Percentiles rank a stretch among this genome's conserved stretches.
Evolutionary conservation across 2,113 vertebrate species (phyloP).

Genomic region (Bambusicola thoracicus): DNA sequence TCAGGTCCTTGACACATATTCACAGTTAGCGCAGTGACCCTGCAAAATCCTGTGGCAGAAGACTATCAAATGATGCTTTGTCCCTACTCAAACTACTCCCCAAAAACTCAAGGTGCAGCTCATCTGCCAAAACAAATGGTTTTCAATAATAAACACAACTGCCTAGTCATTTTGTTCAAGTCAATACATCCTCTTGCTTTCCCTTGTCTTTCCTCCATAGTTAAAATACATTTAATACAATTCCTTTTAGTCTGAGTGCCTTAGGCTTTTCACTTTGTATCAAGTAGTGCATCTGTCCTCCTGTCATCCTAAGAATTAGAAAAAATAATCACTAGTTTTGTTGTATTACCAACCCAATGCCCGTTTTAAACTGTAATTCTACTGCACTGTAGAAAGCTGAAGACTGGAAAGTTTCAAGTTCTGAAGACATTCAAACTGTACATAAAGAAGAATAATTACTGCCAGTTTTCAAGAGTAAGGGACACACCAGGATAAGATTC

Average conservation of each 20-base stretch:
- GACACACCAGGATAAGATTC: background rate
- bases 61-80: constrained; percentile 66
- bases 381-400: background rate
- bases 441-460: background rate
- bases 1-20: constrained; percentile 75
- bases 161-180: constrained; percentile 19
- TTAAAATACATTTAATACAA: background rate
- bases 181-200: background rate
- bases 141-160: constrained; percentile 29
- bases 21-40: constrained; percentile 61
- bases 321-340: background rate
- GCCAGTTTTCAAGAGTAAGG: background rate
- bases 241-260: background rate
- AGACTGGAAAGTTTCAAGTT: background rate
- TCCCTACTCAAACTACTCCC: constrained; percentile 37
- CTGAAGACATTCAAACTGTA: background rate
- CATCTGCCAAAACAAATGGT: constrained; percentile 50
- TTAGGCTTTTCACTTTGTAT: background rate
- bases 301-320: background rate
- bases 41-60: constrained; percentile 49
- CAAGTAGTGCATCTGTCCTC: background rate
- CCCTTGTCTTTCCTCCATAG: background rate
- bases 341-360: background rate
- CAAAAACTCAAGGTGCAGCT: constrained; percentile 59
- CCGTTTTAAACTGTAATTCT: background rate